Base-by-base conservation (phyloP, 2,888 invertebrate species). In the Agrotis puta region DNA sequence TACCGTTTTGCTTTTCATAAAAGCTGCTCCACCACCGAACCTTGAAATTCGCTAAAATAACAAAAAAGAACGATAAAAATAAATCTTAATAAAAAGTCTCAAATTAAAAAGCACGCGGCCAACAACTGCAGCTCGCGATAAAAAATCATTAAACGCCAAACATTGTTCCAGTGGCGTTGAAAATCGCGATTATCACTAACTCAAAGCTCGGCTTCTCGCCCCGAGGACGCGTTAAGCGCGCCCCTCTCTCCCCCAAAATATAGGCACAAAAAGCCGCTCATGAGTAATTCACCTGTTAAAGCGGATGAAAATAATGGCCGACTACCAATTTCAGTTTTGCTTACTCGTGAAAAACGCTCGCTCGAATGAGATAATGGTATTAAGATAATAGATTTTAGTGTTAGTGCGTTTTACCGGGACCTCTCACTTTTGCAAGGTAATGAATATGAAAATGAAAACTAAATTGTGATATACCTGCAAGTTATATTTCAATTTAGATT, bases 121-220 rank as follows among this genome's bases (percentile, higher is more conserved):
- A 61, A 68, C 64, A 71, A 71, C 76, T 84, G 79, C 72, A 79
- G 70, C 64, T 27, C 24, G 64, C 67, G 81, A 82, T 84, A 81
- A 86, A 79, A 78, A 79, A 82, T 72, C 86, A 80, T 77, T 74
- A 71, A 71, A 74, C 71, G 69, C 78, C 72, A 81, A 88, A 88
- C 84, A 82, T 84, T 84, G 77, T 85, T 81, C 71, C 82, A 84
- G 68, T 70, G 77, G 88, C 83, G 88, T 82, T 84, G 79, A 82
- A 86, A 87, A 88, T 88, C 86, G 88, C 82, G 86, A 88, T 90
- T 83, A 89, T 89, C 88, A 82, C 85, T 76, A 82, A 84, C 77
- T 85, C 88, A 87, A 88, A 89, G 82, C 80, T 47, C 54, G 18
- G 74, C 48, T 45, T 64, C 53, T 20, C 78, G 39, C 78, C 67